Evolutionary conservation across 2,888 invertebrate species (phyloP).

Genomic region (Stegophylla sp.): DNA sequence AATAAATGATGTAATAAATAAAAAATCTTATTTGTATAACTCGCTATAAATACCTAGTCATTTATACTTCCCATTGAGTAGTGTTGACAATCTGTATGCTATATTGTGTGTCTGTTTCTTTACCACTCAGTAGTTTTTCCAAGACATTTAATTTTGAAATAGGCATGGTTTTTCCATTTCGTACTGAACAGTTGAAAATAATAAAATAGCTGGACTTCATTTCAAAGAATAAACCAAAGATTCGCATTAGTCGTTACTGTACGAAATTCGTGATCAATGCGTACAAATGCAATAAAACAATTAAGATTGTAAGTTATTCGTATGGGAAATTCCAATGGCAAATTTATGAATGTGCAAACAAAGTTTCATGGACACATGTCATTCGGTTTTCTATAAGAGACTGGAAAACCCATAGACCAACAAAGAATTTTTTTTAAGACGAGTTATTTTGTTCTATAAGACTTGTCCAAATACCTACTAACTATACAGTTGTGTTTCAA

Average conservation of each 20-base stretch:
- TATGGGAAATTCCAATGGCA: conserved; percentile 15
- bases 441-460: neutral
- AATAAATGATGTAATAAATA: neutral
- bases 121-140: neutral
- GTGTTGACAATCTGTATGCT: neutral
- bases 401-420: conserved; percentile 33
- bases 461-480: neutral
- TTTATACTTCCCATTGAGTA: neutral
- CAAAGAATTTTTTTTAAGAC: neutral
- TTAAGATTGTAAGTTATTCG: conserved; percentile 11
- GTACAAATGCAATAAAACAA: neutral
- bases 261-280: conserved; percentile 39
- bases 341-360: neutral
- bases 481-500: neutral
- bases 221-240: neutral
- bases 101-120: neutral
- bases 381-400: conserved; percentile 8
- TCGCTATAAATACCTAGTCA: neutral
- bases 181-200: neutral
- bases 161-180: neutral
- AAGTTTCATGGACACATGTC: conserved; percentile 18
- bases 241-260: neutral
- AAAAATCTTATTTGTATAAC: neutral
- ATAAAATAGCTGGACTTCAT: neutral
- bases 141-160: neutral